These are phyloP conservation scores for Aphidius ervi DNA, from an alignment of 1,140 invertebrate genomes.

Conservation along the genomic window DNA sequence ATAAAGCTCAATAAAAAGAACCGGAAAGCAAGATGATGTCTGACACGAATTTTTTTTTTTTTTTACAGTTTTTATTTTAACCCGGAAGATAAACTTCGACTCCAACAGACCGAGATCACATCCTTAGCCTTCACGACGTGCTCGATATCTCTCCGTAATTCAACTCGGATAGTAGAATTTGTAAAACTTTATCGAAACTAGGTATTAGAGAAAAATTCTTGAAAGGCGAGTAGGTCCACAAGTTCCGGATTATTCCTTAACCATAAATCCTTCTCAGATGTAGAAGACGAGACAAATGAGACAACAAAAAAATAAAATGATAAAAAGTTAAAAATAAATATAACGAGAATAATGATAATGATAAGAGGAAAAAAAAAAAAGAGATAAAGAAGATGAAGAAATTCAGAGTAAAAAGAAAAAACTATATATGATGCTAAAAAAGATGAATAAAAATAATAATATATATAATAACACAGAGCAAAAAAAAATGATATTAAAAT, in stretches of 20 bases:
- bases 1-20: background rate
- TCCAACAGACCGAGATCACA: slow-evolving; percentile 10
- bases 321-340: background rate
- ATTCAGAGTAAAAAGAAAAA: slow-evolving; percentile 4
- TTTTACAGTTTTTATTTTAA: slow-evolving; percentile 7
- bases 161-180: slow-evolving; percentile 16
- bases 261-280: background rate
- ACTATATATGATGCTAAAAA: background rate
- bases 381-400: background rate
- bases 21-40: slow-evolving; percentile 2
- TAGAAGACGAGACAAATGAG: background rate
- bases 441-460: background rate
- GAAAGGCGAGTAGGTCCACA: background rate
- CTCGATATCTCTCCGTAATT: slow-evolving; percentile 17
- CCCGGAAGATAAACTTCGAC: slow-evolving; percentile 12
- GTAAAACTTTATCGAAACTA: slow-evolving; percentile 17
- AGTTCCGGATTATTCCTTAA: background rate
- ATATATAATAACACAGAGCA: background rate
- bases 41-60: slow-evolving; percentile 8
- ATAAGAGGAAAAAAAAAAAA: too few species aligned
- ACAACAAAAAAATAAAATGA: too few species aligned
- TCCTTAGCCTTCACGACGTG: slow-evolving; percentile 6
- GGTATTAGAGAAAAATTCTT: background rate
- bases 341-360: slow-evolving; percentile 3
- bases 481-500: slow-evolving; percentile 1